These are phyloP conservation scores for Ichneumoninae sp. DNA, from an alignment of 2,888 invertebrate genomes.

Conservation along the genomic window DNA sequence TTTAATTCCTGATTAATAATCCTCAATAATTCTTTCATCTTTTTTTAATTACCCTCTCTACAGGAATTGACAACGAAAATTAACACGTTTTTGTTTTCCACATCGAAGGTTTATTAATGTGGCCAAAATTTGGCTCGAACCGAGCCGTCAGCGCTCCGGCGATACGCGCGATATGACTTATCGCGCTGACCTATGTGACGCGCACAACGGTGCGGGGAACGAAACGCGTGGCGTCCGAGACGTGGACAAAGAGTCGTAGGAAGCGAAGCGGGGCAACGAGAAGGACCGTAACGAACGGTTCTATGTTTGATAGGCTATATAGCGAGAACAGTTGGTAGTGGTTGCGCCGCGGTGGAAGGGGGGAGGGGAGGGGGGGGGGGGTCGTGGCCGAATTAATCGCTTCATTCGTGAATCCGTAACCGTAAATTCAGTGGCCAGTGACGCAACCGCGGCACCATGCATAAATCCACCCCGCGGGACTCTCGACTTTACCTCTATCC, in stretches of 20 bases:
- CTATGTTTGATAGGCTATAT: conserved; percentile 56
- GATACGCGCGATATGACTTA: background rate
- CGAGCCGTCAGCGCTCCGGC: background rate
- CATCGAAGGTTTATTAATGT: background rate
- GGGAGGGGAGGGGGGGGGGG: background rate
- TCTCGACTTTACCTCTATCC: conserved; percentile 25
- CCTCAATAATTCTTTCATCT: background rate
- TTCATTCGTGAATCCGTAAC: conserved; percentile 63
- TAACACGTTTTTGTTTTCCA: background rate
- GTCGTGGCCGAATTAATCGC: conserved; percentile 67
- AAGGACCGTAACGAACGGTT: conserved; percentile 63
- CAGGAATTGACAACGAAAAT: too few relatives aligned
- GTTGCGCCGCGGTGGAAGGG: background rate
- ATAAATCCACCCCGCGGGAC: conserved; percentile 59
- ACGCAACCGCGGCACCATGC: conserved; percentile 60
- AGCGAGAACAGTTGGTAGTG: conserved; percentile 33
- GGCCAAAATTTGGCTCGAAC: background rate
- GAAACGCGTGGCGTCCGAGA: conserved; percentile 42
- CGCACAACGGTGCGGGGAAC: background rate
- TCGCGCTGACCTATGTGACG: background rate
- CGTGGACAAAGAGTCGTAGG: conserved; percentile 63
- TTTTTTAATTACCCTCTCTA: too few relatives aligned
- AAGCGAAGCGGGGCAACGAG: conserved; percentile 60
- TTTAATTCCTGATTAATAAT: background rate
- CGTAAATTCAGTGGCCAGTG: conserved; percentile 65